Conservation (phyloP, 2,888 invertebrate species). For the Linnaemya tessellans region DNA sequence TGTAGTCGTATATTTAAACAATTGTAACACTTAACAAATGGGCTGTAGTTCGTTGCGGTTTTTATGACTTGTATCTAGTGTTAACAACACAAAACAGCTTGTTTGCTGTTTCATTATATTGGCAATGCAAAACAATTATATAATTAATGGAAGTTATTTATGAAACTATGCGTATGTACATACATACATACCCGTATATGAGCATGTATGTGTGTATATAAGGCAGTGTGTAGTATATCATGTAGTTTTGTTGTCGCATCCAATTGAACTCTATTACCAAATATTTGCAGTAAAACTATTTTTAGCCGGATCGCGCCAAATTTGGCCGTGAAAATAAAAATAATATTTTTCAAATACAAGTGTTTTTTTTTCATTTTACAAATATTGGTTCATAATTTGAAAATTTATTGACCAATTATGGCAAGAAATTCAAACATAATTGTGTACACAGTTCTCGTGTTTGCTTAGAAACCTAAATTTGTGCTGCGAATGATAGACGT, state of each 20-base stretch:
- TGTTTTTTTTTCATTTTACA: background rate
- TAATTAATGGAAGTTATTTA: slow-evolving; percentile 18
- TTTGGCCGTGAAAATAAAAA: slow-evolving; percentile 39
- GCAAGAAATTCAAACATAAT: slow-evolving; percentile 14
- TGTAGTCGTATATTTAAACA: slow-evolving; percentile 33
- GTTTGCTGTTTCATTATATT: slow-evolving; percentile 28
- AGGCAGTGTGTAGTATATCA: background rate
- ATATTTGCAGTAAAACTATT: slow-evolving; percentile 27
- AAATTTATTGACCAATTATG: slow-evolving; percentile 58
- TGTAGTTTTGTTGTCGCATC: background rate
- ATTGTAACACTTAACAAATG: slow-evolving; percentile 60
- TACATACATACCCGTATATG: background rate
- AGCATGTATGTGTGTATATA: background rate
- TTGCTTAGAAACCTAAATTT: background rate
- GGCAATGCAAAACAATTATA: slow-evolving; percentile 45
- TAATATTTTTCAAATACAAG: background rate
- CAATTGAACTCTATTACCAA: slow-evolving; percentile 22
- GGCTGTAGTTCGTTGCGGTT: slow-evolving; percentile 60
- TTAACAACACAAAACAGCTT: slow-evolving; percentile 42
- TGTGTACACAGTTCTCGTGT: background rate
- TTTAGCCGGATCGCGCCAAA: slow-evolving; percentile 63
- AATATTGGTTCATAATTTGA: slow-evolving; percentile 50
- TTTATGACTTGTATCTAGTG: slow-evolving; percentile 42
- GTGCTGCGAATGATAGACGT: background rate
- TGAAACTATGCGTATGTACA: background rate